These are phyloP conservation scores for Meriones psammophilus DNA, from an alignment of 2,797 vertebrate genomes.

Conservation along the genomic window DNA sequence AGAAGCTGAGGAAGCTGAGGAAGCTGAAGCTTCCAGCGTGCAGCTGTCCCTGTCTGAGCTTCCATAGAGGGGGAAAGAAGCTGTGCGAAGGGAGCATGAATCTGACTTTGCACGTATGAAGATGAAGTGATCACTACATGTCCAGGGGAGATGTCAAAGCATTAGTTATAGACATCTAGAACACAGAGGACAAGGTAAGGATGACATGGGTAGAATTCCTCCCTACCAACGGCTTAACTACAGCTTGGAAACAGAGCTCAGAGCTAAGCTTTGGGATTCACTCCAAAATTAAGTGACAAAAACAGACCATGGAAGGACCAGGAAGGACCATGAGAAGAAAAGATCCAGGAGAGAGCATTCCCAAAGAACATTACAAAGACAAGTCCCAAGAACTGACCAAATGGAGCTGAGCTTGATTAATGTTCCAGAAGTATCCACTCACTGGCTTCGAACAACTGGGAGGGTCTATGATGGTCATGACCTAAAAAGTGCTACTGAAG, in stretches of 20 bases:
- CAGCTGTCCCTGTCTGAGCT: not conserved
- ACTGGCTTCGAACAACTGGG: accelerated
- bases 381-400: not conserved
- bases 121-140: not conserved
- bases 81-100: not conserved
- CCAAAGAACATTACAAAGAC: not conserved
- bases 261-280: not conserved
- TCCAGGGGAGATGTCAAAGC: not conserved
- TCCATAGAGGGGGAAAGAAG: not conserved
- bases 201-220: not conserved
- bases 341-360: not conserved
- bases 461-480: not conserved
- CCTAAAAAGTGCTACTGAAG: not conserved
- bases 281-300: not conserved
- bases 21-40: not conserved
- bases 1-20: not conserved
- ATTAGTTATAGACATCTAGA: not conserved
- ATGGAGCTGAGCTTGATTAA: not conserved
- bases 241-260: not conserved
- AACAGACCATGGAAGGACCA: not conserved
- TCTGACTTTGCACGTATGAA: not conserved
- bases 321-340: not conserved
- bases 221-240: not conserved
- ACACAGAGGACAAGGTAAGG: not conserved
- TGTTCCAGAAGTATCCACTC: not conserved